A percentile compares a stretch with the other conserved stretches of the same genome.
These are phyloP conservation scores for Misgurnus anguillicaudatus DNA, from an alignment of 2,113 vertebrate genomes.

Conservation along the genomic window DNA sequence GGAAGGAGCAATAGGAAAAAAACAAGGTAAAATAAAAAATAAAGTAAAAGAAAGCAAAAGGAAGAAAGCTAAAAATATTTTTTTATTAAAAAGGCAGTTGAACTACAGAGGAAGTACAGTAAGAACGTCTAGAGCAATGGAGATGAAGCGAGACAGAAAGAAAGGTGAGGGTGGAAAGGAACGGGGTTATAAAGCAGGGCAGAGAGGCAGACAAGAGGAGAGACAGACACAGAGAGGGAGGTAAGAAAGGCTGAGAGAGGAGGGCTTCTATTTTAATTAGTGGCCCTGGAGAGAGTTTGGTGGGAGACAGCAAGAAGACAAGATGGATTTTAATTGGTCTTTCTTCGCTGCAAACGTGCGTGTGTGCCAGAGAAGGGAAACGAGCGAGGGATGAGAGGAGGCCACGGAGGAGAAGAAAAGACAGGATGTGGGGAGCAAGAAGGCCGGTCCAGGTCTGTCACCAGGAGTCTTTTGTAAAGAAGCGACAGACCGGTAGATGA, in stretches of 20 bases:
- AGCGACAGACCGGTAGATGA: neutral
- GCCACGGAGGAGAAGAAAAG: constrained; percentile 48
- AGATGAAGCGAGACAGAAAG: constrained; percentile 47
- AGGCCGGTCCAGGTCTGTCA: constrained; percentile 69
- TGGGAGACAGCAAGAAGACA: constrained; percentile 61
- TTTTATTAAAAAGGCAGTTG: neutral
- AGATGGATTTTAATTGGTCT: constrained; percentile 80
- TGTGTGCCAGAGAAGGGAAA: constrained; percentile 34
- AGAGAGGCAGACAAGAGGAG: constrained; percentile 38
- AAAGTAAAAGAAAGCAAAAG: neutral
- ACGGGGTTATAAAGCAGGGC: constrained; percentile 44
- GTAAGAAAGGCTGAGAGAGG: constrained; percentile 55
- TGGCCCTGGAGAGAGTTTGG: constrained; percentile 70
- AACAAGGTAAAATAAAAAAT: constrained; percentile 6
- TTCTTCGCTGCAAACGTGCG: constrained; percentile 46
- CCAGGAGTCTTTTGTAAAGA: constrained; percentile 71
- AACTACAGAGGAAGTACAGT: constrained; percentile 44
- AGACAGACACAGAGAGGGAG: constrained; percentile 32
- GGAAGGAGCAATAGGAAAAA: constrained; percentile 2
- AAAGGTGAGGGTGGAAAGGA: constrained; percentile 39
- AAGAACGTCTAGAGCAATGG: constrained; percentile 38
- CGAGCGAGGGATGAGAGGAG: constrained; percentile 26
- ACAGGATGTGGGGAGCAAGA: constrained; percentile 63
- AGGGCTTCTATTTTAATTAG: constrained; percentile 75
- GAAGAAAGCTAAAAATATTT: constrained; percentile 22